Percentiles rank a stretch among this genome's conserved stretches.
Conservation (phyloP, 2,888 invertebrate genomes). For the Drosophila trichaetosa region DNA sequence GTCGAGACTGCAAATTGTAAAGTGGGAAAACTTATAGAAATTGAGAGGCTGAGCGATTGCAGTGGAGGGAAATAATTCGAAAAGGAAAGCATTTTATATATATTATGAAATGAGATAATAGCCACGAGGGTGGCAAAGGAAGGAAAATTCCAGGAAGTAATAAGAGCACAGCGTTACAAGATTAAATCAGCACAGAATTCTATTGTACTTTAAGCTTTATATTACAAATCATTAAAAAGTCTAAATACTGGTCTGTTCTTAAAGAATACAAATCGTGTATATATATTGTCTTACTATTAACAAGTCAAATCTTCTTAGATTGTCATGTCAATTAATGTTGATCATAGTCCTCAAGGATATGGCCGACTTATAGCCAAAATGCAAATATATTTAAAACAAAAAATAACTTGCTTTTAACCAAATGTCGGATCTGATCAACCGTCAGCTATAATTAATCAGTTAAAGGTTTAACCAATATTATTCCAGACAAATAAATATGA, state of each 20-base stretch:
- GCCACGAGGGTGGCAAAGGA: slow-evolving; percentile 5
- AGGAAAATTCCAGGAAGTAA: slow-evolving; percentile 4
- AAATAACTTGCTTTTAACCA: not conserved
- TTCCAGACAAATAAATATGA: not conserved
- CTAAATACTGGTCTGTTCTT: no score
- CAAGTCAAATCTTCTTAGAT: not conserved
- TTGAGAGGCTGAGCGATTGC: slow-evolving; percentile 2
- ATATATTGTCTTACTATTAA: not conserved
- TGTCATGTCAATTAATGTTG: not conserved
- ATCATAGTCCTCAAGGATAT: not conserved
- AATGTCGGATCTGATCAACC: not conserved
- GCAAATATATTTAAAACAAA: not conserved
- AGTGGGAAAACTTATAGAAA: slow-evolving; percentile 1
- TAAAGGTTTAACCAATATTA: not conserved
- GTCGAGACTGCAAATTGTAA: slow-evolving; percentile 25
- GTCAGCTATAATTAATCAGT: not conserved
- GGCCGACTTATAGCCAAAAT: not conserved
- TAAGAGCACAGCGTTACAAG: not conserved
- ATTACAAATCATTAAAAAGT: not conserved
- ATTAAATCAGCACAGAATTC: not conserved
- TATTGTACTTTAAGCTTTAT: not conserved
- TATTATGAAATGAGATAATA: slow-evolving; percentile 39
- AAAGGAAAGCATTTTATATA: slow-evolving; percentile 34
- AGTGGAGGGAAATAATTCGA: slow-evolving; percentile 26
- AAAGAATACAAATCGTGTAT: not conserved